Evolutionary conservation across 2,113 vertebrate species (phyloP).

Genomic region (Sciurus niger): DNA sequence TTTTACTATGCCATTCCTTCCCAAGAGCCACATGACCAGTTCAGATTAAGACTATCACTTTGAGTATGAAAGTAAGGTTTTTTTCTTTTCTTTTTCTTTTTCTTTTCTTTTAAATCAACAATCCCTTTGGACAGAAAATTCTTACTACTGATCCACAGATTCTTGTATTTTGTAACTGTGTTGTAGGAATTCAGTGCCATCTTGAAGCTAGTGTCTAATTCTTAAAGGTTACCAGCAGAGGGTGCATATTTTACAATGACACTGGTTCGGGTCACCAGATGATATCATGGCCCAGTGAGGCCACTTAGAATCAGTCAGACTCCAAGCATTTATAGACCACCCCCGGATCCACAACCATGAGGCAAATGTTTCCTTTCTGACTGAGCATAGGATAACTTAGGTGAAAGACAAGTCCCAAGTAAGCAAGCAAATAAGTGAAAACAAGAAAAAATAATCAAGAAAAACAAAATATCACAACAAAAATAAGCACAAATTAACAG

Average conservation of each 20-base stretch:
- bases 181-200: neutral
- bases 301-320: neutral
- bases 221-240: conserved; percentile 59
- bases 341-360: neutral
- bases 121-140: conserved; percentile 29
- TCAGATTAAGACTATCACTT: neutral
- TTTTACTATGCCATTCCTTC: neutral
- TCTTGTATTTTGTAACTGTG: neutral
- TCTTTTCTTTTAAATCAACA: neutral
- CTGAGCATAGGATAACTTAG: neutral
- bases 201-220: neutral
- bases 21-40: neutral
- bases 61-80: neutral
- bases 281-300: neutral
- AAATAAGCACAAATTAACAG: neutral
- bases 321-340: conserved; percentile 17
- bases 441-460: neutral
- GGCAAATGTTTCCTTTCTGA: conserved; percentile 58
- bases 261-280: neutral
- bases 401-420: neutral
- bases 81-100: neutral
- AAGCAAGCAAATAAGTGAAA: conserved; percentile 1
- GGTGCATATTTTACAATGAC: neutral
- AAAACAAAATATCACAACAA: neutral
- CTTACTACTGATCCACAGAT: neutral